Base-by-base conservation (phyloP, 2,113 vertebrate genomes). In the Saiga tatarica region DNA sequence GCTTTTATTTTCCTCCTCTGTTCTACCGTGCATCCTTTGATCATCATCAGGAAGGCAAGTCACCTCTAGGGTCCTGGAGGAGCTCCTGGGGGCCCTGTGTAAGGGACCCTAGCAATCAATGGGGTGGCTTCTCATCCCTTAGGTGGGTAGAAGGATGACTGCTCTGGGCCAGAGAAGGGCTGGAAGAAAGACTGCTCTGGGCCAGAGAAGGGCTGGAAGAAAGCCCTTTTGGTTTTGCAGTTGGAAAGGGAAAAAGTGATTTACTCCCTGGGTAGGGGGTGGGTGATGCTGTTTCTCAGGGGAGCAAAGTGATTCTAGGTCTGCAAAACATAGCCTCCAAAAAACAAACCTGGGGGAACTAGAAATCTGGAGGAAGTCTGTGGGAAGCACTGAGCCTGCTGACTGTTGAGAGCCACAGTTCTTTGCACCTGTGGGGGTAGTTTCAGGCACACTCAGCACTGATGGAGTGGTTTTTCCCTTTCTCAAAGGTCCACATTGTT, bases 1-100 rank as follows among this genome's bases (percentile, higher is more conserved):
- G 55, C n/a, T 96, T 95, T 96, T 76, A 67, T 95, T 96, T 87
- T 36, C 21, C 19, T 47, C 52, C 39, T 86, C 71, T 47, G n/a
- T 55, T 82, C 12, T 28, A 47, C 19, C 0, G 17, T 23, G 71
- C 91, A n/a, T 88, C n/a, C 50, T 89, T 45, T 89, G 74, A 52
- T 93, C 25, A 67, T n/a, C 5, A 5, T 26, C n/a, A 59, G 52
- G 42, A 94, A 96, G 74, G 62, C 53, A 76, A 92, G 89, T 42
- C 23, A 12, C 78, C 23, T 71, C 78, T n/a, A 47, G 33, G 79
- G 47, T 12, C 50, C 33, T 14, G 50, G 50, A 82, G 79, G 33
- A 83, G 30, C 36, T 92, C 52, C 74, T 10, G 26, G 4, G 52
- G 36, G 7, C 17, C 19, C 19, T 33, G 28, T 28, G 42, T 30